Conservation (phyloP, 2,113 vertebrate species). For the Erpornis zantholeuca region DNA sequence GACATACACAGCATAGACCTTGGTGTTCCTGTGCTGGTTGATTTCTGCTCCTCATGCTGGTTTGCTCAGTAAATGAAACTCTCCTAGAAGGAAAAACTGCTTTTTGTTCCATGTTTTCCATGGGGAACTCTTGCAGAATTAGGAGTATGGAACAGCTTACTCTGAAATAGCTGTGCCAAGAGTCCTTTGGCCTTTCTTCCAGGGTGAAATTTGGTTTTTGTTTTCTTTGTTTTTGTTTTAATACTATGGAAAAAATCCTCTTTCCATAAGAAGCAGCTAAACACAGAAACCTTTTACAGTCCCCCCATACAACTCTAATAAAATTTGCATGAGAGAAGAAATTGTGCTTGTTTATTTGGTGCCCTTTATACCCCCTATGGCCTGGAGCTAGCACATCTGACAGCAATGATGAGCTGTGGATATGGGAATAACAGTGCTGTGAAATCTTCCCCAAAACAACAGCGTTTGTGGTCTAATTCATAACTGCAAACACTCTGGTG, state of each 20-base stretch:
- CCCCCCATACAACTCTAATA: background rate
- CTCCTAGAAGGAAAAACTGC: background rate
- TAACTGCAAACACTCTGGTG: background rate
- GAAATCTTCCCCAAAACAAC: background rate
- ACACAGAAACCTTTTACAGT: background rate
- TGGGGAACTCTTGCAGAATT: background rate
- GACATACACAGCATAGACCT: background rate
- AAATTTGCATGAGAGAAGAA: slow-evolving; percentile 38
- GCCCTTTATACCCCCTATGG: background rate
- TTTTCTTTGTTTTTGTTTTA: slow-evolving; percentile 10
- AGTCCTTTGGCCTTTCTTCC: background rate
- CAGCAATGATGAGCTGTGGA: background rate
- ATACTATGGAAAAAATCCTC: background rate
- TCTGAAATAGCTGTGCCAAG: background rate
- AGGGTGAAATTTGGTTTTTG: background rate
- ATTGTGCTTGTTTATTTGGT: slow-evolving; percentile 21
- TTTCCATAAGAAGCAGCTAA: slow-evolving; percentile 16
- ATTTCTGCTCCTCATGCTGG: background rate
- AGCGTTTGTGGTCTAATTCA: background rate
- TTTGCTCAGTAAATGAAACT: background rate
- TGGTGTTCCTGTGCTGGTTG: background rate
- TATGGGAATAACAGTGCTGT: background rate
- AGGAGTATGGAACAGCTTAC: background rate
- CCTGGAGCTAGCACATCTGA: slow-evolving; percentile 17
- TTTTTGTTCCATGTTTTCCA: background rate